Evolutionary conservation across 2,113 vertebrate species (phyloP), one percentile per base, ranked within the genome.

Genomic region (Centropus bengalensis): DNA sequence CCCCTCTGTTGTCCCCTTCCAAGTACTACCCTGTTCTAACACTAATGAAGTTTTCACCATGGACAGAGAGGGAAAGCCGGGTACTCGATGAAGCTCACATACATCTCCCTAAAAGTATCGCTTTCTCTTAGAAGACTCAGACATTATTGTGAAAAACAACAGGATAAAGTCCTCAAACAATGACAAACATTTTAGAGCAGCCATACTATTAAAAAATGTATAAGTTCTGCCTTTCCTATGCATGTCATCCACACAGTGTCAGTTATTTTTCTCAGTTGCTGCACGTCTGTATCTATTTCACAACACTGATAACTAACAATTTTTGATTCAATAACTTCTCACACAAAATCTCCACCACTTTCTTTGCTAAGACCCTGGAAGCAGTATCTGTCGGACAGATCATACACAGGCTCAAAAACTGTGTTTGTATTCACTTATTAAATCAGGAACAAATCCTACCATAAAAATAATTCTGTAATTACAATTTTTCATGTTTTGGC

Each of bases 211-310:
- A 32, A 55, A 87, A 84, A 84, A 21, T 20, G 21, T 26, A 22
- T 0, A 0, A 52, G 9, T 64, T 11, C 12, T 84, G 45, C 14
- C 40, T 62, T 82, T 78, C 33, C 14, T 7, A 51, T 11, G 9
- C 2, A 20, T 17, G 12, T 32, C 9, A 58, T 19, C 30, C 10
- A 24, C 0, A 0, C 12, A 3, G 8, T 23, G 20, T 22, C 18
- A 59, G 33, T 17, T 64, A 27, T 33, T 71, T 91, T 73, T 86
- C 64, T 49, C 16, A 54, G 1, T 14, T 63, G 18, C 21, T 68
- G 27, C 23, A 88, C 1, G 2, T 38, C 66, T 69, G 2, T 55
- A 51, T 64, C 11, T 20, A 18, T 63, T 88, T 88, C 19, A 3
- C 15, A 60, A 52, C 33, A 40, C 4, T 68, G 59, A 23, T 27